phyloP scores from a whole-genome alignment of 2,113 vertebrate species.

The Sceloporus tristichus region DNA sequence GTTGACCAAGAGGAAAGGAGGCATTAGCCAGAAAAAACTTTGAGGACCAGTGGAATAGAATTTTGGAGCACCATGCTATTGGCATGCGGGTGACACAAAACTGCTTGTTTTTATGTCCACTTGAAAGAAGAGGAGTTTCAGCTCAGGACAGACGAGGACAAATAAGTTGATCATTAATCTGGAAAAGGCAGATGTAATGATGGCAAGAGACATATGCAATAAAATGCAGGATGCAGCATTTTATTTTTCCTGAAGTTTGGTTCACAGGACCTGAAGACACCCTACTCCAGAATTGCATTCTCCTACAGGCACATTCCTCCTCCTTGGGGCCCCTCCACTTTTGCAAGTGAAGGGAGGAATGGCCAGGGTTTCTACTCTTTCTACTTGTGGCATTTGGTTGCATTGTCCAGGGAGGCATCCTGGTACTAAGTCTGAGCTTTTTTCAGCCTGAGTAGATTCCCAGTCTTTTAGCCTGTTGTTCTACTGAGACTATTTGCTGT shows the following conservation, averaged over 20 bases:
- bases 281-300: not conserved
- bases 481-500: not conserved
- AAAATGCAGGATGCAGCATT: not conserved
- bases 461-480: not conserved
- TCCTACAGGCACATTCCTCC: not conserved
- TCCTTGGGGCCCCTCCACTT: not conserved
- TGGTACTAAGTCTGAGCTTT: not conserved
- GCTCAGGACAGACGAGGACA: not conserved
- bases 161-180: not conserved
- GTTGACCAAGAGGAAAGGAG: too few relatives aligned
- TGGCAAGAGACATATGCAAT: not conserved
- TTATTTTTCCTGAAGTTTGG: not conserved
- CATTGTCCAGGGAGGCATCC: not conserved
- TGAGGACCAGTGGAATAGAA: not conserved
- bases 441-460: not conserved
- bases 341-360: not conserved
- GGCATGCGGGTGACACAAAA: not conserved
- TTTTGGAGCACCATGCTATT: not conserved
- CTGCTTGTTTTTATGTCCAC: not conserved
- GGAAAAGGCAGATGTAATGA: not conserved
- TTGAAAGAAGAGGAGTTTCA: not conserved
- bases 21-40: too few relatives aligned
- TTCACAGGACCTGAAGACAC: not conserved
- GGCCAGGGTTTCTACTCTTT: not conserved
- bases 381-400: not conserved